Evolutionary conservation across 2,113 vertebrate genomes (phyloP), one percentile per base, ranked within the genome.

Genomic region (Anolis sagrei): DNA sequence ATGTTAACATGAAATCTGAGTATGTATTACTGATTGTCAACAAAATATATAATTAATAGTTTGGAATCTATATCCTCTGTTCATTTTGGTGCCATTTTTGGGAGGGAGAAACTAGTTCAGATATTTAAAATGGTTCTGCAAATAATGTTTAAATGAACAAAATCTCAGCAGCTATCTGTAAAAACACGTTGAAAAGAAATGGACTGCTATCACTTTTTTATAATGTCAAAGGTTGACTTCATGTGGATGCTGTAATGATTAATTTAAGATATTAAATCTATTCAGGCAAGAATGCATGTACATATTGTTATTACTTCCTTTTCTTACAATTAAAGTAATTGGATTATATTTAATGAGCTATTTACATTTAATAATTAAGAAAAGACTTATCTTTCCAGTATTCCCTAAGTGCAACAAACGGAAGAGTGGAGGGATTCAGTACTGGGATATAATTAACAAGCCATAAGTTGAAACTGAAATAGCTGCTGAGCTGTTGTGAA

Each of bases 301-400:
- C 94, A 94, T 95, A 95, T 95, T 96, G 91, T 95, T 96, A 96
- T 97, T 94, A 95, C 95, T 95, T 95, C 92, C 92, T 96, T 96
- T 96, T 95, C 92, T 95, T 95, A 96, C 94, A 96, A 94, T 96
- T 95, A 96, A 95, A 96, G 93, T 96, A 96, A 96, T 96, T 97
- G 94, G 95, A 95, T 96, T 97, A 95, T 95, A 95, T 95, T 96
- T 97, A 96, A 96, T 96, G 94, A 96, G 94, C 92, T 97, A 95
- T 97, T 97, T 97, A 96, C 94, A 96, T 95, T 96, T 96, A 96
- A 96, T 96, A 96, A 97, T 96, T 96, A 90, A 94, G 94, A 94
- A 95, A 96, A 96, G 94, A 95, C 95, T 96, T 96, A 96, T 94
- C 95, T 96, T 95, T 96, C 91, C 89, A 95, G 93, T 95, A 96